Conservation (phyloP, 1,140 invertebrate species). For the Formica selysi region DNA sequence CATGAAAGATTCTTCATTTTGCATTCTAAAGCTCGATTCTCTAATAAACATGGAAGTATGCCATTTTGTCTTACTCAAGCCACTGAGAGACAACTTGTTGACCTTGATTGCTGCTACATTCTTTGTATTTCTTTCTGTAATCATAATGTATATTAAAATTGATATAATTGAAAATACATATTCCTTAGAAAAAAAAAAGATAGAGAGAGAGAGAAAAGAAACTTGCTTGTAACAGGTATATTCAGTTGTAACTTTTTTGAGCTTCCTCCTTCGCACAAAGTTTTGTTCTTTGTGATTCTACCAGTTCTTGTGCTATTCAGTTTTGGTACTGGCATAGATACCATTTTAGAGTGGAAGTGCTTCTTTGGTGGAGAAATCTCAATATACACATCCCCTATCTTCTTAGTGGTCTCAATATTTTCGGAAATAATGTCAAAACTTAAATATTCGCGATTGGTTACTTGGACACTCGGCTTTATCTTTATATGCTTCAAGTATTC, state of each 20-base stretch:
- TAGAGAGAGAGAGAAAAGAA: no score
- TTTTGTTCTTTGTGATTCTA: slow-evolving; percentile 79
- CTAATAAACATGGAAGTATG: neutral
- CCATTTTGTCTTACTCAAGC: slow-evolving; percentile 12
- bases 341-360: slow-evolving; percentile 13
- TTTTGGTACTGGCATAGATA: slow-evolving; percentile 54
- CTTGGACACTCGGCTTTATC: neutral
- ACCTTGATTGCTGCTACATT: slow-evolving; percentile 74
- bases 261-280: slow-evolving; percentile 30
- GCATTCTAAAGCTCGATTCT: slow-evolving; percentile 48
- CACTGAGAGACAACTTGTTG: slow-evolving; percentile 71
- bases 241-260: slow-evolving; percentile 71
- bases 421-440: neutral
- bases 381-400: slow-evolving; percentile 66
- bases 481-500: neutral
- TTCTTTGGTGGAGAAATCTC: slow-evolving; percentile 79
- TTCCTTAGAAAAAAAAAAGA: neutral
- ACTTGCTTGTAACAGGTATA: slow-evolving; percentile 22
- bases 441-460: neutral
- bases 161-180: slow-evolving; percentile 20
- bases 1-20: slow-evolving; percentile 40
- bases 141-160: slow-evolving; percentile 56
- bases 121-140: slow-evolving; percentile 60
- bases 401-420: neutral
- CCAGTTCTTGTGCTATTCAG: slow-evolving; percentile 61